Evolutionary conservation across 2,888 invertebrate genomes (phyloP), one percentile per base, ranked within the genome.

Genomic region (Phoronis australis): DNA sequence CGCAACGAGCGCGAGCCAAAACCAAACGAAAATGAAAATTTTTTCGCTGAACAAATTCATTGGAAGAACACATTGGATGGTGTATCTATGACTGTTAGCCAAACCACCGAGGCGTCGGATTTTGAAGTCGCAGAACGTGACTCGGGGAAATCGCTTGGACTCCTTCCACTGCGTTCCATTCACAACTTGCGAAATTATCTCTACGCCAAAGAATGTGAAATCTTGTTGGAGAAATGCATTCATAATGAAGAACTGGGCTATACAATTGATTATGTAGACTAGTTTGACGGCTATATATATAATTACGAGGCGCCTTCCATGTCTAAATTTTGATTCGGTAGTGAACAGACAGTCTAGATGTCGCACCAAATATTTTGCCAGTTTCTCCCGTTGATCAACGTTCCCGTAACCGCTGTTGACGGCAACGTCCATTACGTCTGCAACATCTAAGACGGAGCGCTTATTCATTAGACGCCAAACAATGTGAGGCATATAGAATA

Each of bases 1-100:
- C n/a, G n/a, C n/a, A n/a, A 80, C 77, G 38, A 79, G 69, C 24
- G 80, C 69, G 47, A 79, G 68, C 80, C 80, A 80, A 68, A 79
- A 80, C 80, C 80, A 80, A 41, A 80, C 68, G 66, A 80, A 80
- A 56, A 75, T 75, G 57, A 75, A 76, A 49, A 76, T 76, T 61
- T 76, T 76, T 57, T 31, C 31, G 31, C 15, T 31, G 31, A 31
- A 31, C 15, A 31, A 31, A 31, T 31, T 31, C 9, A 31, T 75
- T 31, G 76, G 75, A 51, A 76, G 62, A 6, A 75, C 75, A 58
- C 76, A 76, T 56, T 76, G 76, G 22, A 76, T 73, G 27, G 75
- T 76, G 55, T 79, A 77, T 25, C 74, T 64, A 59, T 80, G 79
- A 25, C 76, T 73, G 58, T 78, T 79, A n/a, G n/a, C n/a, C n/a